Evolutionary conservation across 2,113 vertebrate genomes (phyloP).

Genomic region (Carlito syrichta): DNA sequence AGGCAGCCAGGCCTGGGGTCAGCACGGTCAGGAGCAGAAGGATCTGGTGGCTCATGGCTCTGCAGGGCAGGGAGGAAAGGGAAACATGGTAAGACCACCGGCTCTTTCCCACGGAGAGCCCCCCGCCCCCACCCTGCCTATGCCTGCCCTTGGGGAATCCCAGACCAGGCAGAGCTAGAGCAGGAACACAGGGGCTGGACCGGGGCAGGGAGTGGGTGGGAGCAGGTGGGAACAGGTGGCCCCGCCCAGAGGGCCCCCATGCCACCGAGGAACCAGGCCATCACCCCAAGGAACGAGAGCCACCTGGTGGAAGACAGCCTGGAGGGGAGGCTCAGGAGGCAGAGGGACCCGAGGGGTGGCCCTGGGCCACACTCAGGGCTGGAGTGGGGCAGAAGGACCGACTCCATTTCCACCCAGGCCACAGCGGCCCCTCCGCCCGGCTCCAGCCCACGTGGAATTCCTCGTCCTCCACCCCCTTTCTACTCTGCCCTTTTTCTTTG

Average conservation of each 20-base stretch:
- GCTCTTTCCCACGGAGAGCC: neutral
- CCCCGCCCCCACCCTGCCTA: neutral
- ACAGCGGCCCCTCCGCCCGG: neutral
- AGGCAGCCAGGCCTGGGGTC: constrained; percentile 75
- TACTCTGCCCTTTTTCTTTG: constrained; percentile 58
- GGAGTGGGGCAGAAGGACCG: neutral
- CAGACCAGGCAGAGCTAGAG: neutral
- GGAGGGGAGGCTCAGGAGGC: neutral
- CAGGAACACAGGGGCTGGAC: neutral
- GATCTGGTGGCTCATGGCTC: constrained; percentile 88
- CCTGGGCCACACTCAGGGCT: neutral
- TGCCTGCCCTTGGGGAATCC: neutral
- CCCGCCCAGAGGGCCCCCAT: too few species aligned
- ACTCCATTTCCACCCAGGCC: neutral
- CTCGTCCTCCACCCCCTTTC: neutral
- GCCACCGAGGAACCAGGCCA: neutral
- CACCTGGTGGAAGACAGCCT: neutral
- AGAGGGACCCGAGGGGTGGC: neutral
- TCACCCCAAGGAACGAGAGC: neutral
- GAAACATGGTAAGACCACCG: neutral
- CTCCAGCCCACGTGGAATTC: neutral
- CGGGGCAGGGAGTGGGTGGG: neutral
- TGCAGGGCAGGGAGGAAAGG: constrained; percentile 49
- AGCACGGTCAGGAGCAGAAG: constrained; percentile 84
- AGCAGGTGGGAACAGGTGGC: too few species aligned